These are phyloP conservation scores for Solenopsis invicta DNA, from an alignment of 1,140 invertebrate genomes.

Conservation along the genomic window DNA sequence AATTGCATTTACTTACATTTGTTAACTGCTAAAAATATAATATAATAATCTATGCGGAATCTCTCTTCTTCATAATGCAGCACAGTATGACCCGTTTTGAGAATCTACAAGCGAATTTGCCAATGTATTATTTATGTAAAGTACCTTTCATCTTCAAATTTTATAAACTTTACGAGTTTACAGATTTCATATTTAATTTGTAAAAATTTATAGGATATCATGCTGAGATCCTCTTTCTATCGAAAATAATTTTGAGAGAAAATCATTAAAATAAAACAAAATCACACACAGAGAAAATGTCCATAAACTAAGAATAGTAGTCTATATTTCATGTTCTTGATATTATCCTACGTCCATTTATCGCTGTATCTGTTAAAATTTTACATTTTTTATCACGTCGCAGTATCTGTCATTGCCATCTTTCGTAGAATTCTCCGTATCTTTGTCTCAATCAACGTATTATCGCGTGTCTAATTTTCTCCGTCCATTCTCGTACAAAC, in stretches of 20 bases:
- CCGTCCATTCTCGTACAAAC: not conserved
- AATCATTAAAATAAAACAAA: not conserved
- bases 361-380: not conserved
- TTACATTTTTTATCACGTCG: not conserved
- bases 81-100: not conserved
- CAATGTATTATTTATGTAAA: slow-evolving; percentile 20
- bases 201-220: not conserved
- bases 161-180: not conserved
- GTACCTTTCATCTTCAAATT: slow-evolving; percentile 7
- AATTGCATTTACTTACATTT: slow-evolving; percentile 6
- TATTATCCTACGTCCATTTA: not conserved
- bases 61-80: not conserved
- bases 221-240: not conserved
- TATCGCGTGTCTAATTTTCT: not conserved
- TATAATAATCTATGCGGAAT: slow-evolving; percentile 5
- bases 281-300: not conserved
- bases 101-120: slow-evolving; percentile 14
- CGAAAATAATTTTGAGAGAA: not conserved
- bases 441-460: not conserved
- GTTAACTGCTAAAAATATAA: not conserved
- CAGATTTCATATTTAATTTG: not conserved
- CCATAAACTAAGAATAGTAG: not conserved
- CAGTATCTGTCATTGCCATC: not conserved
- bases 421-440: not conserved
- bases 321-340: not conserved